phyloP scores from a whole-genome alignment of 2,797 vertebrate genomes.

The Emys orbicularis region DNA sequence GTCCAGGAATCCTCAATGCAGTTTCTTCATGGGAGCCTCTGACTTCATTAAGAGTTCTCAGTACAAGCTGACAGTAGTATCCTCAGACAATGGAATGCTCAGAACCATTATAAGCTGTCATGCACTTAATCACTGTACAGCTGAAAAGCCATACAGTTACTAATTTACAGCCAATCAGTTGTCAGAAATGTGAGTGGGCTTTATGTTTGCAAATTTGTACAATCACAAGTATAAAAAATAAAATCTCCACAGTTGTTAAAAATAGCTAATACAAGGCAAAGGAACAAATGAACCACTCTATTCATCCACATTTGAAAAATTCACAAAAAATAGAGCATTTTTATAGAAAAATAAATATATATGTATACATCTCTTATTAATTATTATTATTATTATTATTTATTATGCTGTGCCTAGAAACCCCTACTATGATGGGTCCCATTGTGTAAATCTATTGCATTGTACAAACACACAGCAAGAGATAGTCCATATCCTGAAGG shows the following conservation, averaged over 20 bases:
- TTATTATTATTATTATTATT: background rate
- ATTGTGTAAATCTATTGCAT: background rate
- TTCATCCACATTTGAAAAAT: slow-evolving; percentile 1
- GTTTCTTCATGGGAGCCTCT: background rate
- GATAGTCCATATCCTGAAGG: background rate
- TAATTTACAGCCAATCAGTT: background rate
- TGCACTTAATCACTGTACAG: background rate
- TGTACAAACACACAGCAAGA: background rate
- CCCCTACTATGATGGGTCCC: background rate
- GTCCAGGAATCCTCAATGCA: background rate
- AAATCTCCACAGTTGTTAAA: slow-evolving; percentile 45
- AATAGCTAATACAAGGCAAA: background rate
- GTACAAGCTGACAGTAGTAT: background rate
- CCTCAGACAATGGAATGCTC: background rate
- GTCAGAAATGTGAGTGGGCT: background rate
- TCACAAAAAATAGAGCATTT: background rate
- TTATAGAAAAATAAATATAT: background rate
- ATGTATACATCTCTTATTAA: background rate
- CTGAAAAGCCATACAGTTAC: background rate
- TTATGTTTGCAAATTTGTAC: slow-evolving; percentile 57
- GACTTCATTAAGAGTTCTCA: background rate
- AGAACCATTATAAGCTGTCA: background rate
- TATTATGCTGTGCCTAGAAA: background rate
- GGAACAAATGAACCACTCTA: background rate
- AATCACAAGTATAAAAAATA: slow-evolving; percentile 43